Conservation (phyloP, 2,113 vertebrate genomes). For the Gallinago undulata region DNA sequence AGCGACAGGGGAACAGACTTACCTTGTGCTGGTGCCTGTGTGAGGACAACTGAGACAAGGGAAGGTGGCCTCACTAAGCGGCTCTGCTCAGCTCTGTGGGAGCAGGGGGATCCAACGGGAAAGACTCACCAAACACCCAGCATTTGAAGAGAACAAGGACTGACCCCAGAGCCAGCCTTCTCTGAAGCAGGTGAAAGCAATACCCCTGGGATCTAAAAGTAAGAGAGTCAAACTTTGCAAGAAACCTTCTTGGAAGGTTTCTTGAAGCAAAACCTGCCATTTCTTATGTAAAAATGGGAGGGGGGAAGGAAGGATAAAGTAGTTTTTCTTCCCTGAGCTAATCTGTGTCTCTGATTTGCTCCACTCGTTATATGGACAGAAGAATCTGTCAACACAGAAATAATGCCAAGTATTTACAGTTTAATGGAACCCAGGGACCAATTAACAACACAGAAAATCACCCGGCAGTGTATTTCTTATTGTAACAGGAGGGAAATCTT, state of each 20-base stretch:
- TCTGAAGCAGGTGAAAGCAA: neutral
- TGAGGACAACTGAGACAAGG: neutral
- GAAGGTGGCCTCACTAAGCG: fast-evolving
- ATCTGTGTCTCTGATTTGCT: conserved; percentile 22
- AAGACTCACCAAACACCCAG: neutral
- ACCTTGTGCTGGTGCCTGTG: neutral
- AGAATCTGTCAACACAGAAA: conserved; percentile 50
- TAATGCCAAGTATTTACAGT: conserved; percentile 38
- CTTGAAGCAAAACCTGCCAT: conserved; percentile 9
- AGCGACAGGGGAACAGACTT: neutral
- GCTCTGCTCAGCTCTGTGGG: neutral
- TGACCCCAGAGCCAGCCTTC: neutral
- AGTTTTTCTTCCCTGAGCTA: neutral
- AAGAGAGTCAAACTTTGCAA: neutral
- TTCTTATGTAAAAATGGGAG: neutral
- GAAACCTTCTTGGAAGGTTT: neutral
- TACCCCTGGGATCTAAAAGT: neutral
- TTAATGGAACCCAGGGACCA: conserved; percentile 62
- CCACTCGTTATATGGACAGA: neutral
- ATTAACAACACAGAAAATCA: conserved; percentile 45
- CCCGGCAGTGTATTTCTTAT: conserved; percentile 11
- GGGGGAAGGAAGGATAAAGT: neutral
- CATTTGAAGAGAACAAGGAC: neutral
- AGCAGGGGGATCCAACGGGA: neutral
- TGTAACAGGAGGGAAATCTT: conserved; percentile 6